These are phyloP conservation scores for Tupaia chinensis DNA, from an alignment of 2,113 vertebrate genomes.

Conservation along the genomic window DNA sequence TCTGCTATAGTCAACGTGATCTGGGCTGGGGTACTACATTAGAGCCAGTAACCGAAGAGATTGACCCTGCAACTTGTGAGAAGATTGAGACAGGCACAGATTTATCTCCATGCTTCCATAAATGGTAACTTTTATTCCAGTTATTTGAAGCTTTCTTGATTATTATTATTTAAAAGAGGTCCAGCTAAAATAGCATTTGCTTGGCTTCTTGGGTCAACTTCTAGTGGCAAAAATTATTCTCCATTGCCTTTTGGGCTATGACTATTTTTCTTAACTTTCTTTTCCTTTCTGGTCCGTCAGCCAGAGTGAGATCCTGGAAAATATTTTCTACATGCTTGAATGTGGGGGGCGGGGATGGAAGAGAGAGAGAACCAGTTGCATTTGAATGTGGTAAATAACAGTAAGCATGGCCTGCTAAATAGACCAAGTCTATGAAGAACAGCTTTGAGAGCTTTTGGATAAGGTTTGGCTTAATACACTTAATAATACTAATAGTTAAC, in stretches of 20 bases:
- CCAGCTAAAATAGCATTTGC: slow-evolving; percentile 71
- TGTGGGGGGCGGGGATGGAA: not conserved
- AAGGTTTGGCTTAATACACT: slow-evolving; percentile 51
- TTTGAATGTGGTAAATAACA: slow-evolving; percentile 47
- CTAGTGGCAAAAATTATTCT: slow-evolving; percentile 48
- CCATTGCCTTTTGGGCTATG: not conserved
- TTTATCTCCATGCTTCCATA: slow-evolving; percentile 37
- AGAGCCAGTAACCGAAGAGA: slow-evolving; percentile 65
- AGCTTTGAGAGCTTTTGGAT: slow-evolving; percentile 56
- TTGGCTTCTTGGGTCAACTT: slow-evolving; percentile 70
- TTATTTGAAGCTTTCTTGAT: slow-evolving; percentile 66
- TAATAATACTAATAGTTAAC: not conserved
- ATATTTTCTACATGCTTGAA: slow-evolving; percentile 49
- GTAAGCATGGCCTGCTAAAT: slow-evolving; percentile 68
- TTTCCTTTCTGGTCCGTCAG: slow-evolving; percentile 65
- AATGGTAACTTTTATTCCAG: slow-evolving; percentile 51
- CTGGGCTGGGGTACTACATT: not conserved
- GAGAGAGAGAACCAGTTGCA: not conserved
- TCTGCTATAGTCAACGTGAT: not conserved
- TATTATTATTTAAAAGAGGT: slow-evolving; percentile 67
- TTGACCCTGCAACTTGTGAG: slow-evolving; percentile 47
- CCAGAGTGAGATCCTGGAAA: slow-evolving; percentile 73
- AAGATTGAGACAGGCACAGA: not conserved
- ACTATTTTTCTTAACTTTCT: slow-evolving; percentile 74
- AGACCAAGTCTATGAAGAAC: slow-evolving; percentile 66